phyloP scores from a whole-genome alignment of 2,888 invertebrate genomes.

The Erebia epiphron region DNA sequence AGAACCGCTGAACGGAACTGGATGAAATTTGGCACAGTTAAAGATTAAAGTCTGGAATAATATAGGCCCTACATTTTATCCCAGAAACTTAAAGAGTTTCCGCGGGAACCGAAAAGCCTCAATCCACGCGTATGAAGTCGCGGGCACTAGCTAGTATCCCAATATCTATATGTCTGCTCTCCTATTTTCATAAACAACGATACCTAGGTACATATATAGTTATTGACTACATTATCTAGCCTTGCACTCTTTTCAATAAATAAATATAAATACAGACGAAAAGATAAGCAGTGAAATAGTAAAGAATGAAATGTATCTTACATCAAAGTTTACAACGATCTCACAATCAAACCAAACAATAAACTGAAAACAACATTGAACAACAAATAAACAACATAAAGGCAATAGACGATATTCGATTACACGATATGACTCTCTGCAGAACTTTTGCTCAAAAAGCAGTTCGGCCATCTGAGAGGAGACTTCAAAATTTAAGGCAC shows the following conservation, averaged over 20 bases:
- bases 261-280: not conserved
- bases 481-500: not conserved
- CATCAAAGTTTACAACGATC: constrained; percentile 8
- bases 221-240: not conserved
- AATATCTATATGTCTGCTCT: not conserved
- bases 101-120: no score
- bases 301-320: constrained; percentile 2
- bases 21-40: no score
- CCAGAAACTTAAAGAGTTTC: no score
- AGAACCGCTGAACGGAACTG: no score
- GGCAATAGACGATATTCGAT: constrained; percentile 14
- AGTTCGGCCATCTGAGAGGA: not conserved
- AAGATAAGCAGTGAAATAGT: not conserved
- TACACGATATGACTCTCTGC: constrained; percentile 9
- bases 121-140: no score
- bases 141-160: no score
- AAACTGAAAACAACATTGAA: constrained; percentile 2
- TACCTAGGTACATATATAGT: no score
- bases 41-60: no score
- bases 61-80: no score
- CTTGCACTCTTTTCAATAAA: not conserved
- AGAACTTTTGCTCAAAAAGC: not conserved
- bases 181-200: no score
- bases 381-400: constrained; percentile 14
- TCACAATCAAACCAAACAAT: constrained; percentile 9